Conservation (phyloP, 2,113 vertebrate genomes). For the Oceanodroma tethys region DNA sequence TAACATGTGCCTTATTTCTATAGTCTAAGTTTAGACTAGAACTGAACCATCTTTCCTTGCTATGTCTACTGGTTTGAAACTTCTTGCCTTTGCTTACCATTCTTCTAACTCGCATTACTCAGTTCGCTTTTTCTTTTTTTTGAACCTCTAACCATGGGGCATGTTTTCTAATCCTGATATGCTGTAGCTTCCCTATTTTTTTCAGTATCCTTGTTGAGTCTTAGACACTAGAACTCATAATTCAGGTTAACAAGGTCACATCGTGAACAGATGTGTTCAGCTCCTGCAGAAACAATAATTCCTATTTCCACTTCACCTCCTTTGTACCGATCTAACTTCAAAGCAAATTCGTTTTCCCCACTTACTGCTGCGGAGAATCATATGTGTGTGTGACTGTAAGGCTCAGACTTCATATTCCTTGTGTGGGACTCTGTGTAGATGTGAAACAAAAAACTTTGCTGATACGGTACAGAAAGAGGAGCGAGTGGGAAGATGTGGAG, state of each 20-base stretch:
- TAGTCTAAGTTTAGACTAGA: neutral
- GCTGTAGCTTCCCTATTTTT: neutral
- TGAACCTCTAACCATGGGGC: neutral
- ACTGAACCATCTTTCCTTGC: neutral
- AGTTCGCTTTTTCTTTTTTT: neutral
- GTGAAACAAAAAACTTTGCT: neutral
- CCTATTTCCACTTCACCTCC: neutral
- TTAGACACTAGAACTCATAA: neutral
- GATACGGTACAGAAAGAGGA: neutral
- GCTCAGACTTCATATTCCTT: neutral
- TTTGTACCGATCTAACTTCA: neutral
- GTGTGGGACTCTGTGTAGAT: neutral
- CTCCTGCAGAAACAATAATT: neutral
- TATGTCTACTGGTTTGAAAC: neutral
- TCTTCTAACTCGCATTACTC: neutral
- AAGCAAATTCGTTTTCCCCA: neutral
- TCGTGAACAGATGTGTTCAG: neutral
- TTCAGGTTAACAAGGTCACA: neutral
- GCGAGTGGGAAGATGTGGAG: neutral
- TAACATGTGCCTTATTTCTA: neutral
- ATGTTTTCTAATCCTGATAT: neutral
- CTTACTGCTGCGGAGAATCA: neutral
- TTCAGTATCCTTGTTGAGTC: neutral
- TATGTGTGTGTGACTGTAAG: fast-evolving
- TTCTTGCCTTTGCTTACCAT: neutral